Evolutionary conservation across 1,140 invertebrate species (phyloP), one percentile per base, ranked within the genome.

Genomic region (Bombus consobrinus): DNA sequence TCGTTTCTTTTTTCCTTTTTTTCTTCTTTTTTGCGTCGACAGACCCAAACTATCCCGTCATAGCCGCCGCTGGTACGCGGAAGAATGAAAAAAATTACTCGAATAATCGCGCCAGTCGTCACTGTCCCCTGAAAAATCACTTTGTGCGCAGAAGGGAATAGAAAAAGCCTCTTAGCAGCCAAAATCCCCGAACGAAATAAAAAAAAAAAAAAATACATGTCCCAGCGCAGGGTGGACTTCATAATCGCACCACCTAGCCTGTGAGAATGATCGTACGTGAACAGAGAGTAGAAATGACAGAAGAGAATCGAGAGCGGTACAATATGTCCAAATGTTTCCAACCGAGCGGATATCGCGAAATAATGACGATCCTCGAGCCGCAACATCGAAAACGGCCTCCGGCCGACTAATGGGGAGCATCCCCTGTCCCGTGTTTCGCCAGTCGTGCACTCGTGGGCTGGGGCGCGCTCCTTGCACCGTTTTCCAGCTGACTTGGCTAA

Each of bases 401-500:
- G 93, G 93, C 94, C 93, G 89, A 89, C 93, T 94, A 94, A 95
- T 93, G 87, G 94, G 94, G 94, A 88, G 93, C 72, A 83, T 83
- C 64, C 43, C 74, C 69, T 75, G 74, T 69, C 75, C 74, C 90
- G 85, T 90, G 90, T 94, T 94, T 94, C 93, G 91, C 64, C n/a
- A 13, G 59, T 62, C 74, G 37, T 69, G 82, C 82, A 71, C 66
- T 83, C 62, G 66, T 64, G 68, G 69, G 37, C 64, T 53, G 66
- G 78, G 84, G 69, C 66, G 68, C 66, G 64, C 85, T 85, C 73
- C 85, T 90, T 84, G 88, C 87, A 84, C 93, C 94, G 94, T 94
- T 95, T 95, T 95, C 94, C 95, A 94, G 93, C 81, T 95, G 94
- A 95, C 95, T 95, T 95, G 94, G 89, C 95, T 95, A 95, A 95